phyloP scores from a whole-genome alignment of 2,113 vertebrate genomes.

The Pachycephala philippinensis region DNA sequence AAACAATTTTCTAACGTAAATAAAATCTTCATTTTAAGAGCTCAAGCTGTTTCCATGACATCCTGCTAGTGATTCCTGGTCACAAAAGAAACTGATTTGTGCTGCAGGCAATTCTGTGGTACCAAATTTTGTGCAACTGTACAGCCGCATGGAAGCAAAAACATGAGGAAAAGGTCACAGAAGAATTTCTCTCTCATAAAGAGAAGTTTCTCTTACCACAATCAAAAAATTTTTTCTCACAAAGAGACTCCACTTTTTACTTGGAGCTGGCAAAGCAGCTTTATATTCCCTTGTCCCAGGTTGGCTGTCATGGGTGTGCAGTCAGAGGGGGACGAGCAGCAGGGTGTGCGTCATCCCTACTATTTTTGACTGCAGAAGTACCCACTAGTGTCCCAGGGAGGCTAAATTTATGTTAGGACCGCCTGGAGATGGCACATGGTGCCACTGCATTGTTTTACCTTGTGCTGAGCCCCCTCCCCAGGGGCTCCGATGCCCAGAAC shows the following conservation, averaged over 20 bases:
- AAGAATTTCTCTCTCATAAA: not conserved
- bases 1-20: not conserved
- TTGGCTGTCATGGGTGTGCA: not conserved
- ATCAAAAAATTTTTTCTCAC: not conserved
- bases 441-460: not conserved
- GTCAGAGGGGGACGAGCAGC: not conserved
- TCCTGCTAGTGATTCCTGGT: not conserved
- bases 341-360: not conserved
- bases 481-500: rapidly evolving
- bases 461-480: not conserved
- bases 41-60: not conserved
- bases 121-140: not conserved
- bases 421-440: rapidly evolving
- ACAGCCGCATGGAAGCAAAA: not conserved
- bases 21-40: not conserved
- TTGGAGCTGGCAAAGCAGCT: not conserved
- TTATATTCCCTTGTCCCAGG: not conserved
- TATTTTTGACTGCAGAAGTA: not conserved
- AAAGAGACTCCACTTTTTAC: not conserved
- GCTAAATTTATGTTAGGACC: not conserved
- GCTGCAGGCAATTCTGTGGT: not conserved
- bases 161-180: not conserved
- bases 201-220: not conserved
- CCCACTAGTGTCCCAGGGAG: not conserved
- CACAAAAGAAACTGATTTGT: not conserved